Conservation (phyloP, 1,140 invertebrate species). For the Conus ventricosus region DNA sequence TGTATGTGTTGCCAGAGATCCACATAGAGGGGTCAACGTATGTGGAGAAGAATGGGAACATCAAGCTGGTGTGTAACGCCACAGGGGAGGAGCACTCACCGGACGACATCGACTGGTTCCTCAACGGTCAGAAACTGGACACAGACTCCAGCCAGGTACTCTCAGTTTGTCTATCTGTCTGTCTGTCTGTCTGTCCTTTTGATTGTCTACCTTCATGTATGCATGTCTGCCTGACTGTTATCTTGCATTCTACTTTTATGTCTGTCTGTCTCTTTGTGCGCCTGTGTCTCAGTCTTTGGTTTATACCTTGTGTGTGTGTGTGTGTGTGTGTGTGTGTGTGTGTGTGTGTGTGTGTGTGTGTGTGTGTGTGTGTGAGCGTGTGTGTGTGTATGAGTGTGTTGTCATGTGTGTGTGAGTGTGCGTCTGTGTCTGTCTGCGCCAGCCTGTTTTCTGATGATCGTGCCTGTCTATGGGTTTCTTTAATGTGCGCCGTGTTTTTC, state of each 20-base stretch:
- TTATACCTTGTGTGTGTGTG: neutral
- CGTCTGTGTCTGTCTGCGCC: no score
- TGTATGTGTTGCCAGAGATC: constrained; percentile 55
- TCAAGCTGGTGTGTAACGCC: constrained; percentile 65
- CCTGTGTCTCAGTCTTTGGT: neutral
- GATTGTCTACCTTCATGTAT: neutral
- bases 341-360: no score
- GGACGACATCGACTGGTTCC: constrained; percentile 67
- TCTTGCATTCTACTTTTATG: neutral
- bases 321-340: no score
- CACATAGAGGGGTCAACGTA: constrained; percentile 58
- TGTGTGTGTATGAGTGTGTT: no score
- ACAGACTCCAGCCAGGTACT: constrained; percentile 38
- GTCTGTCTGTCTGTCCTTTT: neutral
- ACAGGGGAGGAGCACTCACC: constrained; percentile 63
- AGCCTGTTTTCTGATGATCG: no score
- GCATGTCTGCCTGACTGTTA: constrained; percentile 26
- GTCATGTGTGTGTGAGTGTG: no score
- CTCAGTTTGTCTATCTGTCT: neutral
- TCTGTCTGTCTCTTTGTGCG: neutral
- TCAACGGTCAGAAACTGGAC: constrained; percentile 60
- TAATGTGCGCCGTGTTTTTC: no score
- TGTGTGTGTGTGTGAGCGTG: no score
- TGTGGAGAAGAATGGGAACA: constrained; percentile 54
- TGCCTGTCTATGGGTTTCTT: no score